Conservation (phyloP, 2,888 invertebrate species). For the Abrostola triplasia region DNA sequence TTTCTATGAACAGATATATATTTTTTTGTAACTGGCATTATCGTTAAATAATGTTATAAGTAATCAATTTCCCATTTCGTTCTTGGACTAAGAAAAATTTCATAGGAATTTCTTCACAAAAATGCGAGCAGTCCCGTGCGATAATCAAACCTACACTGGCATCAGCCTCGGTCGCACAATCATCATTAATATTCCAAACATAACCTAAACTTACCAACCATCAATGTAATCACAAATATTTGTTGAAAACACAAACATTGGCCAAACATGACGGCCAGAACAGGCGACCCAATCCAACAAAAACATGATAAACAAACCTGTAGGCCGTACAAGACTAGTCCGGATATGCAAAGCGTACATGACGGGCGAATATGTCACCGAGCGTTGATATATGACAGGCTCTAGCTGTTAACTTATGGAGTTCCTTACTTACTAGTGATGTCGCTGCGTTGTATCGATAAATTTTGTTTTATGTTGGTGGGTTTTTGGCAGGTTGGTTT, state of each 20-base stretch:
- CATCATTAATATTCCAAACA: too few species aligned
- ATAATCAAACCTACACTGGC: too few species aligned
- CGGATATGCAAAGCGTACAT: slow-evolving; percentile 76
- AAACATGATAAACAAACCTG: slow-evolving; percentile 24
- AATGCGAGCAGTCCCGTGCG: too few species aligned
- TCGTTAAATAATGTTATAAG: too few species aligned
- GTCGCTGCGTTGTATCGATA: slow-evolving; percentile 48
- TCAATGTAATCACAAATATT: background rate
- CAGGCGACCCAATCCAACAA: slow-evolving; percentile 10
- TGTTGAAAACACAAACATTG: background rate
- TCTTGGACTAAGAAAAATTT: too few species aligned
- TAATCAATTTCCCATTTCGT: too few species aligned
- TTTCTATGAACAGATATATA: too few species aligned
- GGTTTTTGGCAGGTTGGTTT: background rate
- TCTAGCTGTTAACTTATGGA: slow-evolving; percentile 85
- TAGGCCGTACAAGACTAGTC: slow-evolving; percentile 47
- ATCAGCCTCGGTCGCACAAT: too few species aligned
- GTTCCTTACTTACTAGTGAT: slow-evolving; percentile 73
- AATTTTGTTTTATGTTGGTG: slow-evolving; percentile 18
- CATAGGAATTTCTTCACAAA: too few species aligned
- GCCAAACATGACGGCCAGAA: background rate
- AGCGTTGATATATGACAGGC: slow-evolving; percentile 82
- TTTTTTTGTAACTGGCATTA: too few species aligned
- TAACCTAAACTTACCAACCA: background rate
- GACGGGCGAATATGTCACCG: slow-evolving; percentile 80